phyloP scores from a whole-genome alignment of 2,888 invertebrate species.

The Acrocyrtus sp. region DNA sequence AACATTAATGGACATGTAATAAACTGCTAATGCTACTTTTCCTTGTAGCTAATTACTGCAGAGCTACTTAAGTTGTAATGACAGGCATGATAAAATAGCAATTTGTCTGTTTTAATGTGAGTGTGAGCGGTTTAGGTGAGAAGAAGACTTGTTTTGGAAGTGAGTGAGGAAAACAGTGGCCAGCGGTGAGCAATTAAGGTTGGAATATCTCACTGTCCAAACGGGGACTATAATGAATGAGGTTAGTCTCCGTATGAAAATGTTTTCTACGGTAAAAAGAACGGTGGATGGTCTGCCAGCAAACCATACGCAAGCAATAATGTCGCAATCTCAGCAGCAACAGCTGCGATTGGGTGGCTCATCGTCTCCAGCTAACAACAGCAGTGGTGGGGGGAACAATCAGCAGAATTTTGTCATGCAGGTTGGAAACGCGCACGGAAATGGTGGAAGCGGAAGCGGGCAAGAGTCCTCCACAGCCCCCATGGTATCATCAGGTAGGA shows the following conservation, averaged over 20 bases:
- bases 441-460: neutral
- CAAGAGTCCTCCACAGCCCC: neutral
- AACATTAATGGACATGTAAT: too few relatives aligned
- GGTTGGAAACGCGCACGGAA: conserved; percentile 25
- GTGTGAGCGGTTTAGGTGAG: too few relatives aligned
- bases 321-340: conserved; percentile 10
- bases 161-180: too few relatives aligned
- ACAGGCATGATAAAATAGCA: too few relatives aligned
- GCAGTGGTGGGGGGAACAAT: neutral
- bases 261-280: conserved; percentile 47
- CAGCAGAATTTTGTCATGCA: conserved; percentile 22
- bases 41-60: too few relatives aligned
- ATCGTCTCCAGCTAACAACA: neutral
- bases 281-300: conserved; percentile 22
- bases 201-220: too few relatives aligned
- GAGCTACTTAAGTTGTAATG: too few relatives aligned
- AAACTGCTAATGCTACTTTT: too few relatives aligned
- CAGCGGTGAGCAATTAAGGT: too few relatives aligned
- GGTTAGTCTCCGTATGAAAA: conserved; percentile 38
- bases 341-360: conserved; percentile 32
- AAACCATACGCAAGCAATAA: neutral
- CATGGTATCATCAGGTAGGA: neutral
- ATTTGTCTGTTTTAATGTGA: too few relatives aligned
- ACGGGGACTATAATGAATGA: conserved; percentile 37
- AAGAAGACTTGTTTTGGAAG: too few relatives aligned